Evolutionary conservation across 2,797 vertebrate genomes (phyloP), one percentile per base, ranked within the genome.

Genomic region (Tympanoctomys barrerae): DNA sequence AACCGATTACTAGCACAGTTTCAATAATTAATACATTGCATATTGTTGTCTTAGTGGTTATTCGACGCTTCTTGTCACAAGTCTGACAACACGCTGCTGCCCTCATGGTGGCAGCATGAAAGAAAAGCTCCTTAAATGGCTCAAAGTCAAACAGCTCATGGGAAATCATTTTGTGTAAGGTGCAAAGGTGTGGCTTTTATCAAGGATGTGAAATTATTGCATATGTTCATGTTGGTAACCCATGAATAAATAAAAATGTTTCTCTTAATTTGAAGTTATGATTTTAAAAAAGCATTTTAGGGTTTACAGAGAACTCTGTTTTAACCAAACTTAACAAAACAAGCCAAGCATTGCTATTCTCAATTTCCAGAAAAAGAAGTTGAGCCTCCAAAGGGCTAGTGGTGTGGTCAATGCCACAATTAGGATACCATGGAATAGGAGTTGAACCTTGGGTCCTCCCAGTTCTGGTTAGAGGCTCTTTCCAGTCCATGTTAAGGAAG

Each of bases 291-390:
- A 80, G 31, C 52, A 90, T 64, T 80, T 84, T 62, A 54, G 26
- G 54, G 24, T 52, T 83, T 66, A 46, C 14, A 82, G 71, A 84
- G 49, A 90, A 42, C 81, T 66, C 70, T 21, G 64, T 21, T 73
- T 87, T 42, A 88, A 13, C 3, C 31, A 49, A 86, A 80, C 22
- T 19, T 78, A 84, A 89, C 52, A 93, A 1, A 66, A 26, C 31
- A 75, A 28, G 42, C 9, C 31, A 52, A 70, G 24, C 21, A n/a
- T 12, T 77, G 28, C 64, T 57, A 57, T 64, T 54, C 52, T 81
- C 42, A n/a, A 89, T 92, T 87, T 39, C 84, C 21, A 79, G 42
- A 89, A 91, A 93, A 59, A 21, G 33, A 89, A 90, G 52, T 57
- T 49, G 22, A 80, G n/a, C 61, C 71, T 70, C 66, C 16, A n/a